phyloP scores from a whole-genome alignment of 30 jellyfish, hydroid and myxozoan species.

The Mastigias papua region DNA sequence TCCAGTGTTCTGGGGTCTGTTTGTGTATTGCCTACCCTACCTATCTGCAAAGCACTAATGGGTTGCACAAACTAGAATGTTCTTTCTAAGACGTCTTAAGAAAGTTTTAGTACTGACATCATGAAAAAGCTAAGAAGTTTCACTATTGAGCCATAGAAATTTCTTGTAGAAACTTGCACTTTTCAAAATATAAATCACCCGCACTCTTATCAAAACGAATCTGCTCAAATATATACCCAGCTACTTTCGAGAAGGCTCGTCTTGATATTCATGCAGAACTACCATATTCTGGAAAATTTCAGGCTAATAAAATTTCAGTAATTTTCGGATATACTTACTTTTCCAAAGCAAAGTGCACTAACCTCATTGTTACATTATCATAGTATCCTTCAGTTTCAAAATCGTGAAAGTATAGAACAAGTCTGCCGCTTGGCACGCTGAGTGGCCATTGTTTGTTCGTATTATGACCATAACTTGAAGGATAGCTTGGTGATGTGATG shows the following conservation, averaged over 20 bases:
- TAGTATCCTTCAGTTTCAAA: background rate
- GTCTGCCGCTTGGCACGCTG: background rate
- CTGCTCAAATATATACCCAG: background rate
- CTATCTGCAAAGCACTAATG: too few species aligned
- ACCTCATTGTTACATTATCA: background rate
- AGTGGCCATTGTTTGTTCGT: background rate
- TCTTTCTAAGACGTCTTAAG: too few species aligned
- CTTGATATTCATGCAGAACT: background rate
- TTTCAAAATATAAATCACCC: too few species aligned
- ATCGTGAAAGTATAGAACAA: background rate
- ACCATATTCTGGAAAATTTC: background rate
- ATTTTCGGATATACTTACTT: background rate
- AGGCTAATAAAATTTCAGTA: background rate
- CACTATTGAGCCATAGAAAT: too few species aligned
- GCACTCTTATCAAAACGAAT: background rate
- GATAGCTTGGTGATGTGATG: background rate
- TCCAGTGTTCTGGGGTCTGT: too few species aligned
- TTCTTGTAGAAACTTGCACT: too few species aligned
- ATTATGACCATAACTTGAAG: background rate
- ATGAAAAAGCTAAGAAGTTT: too few species aligned
- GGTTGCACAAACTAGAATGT: too few species aligned
- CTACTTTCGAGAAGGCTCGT: background rate
- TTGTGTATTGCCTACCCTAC: too few species aligned
- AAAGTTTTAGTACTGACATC: too few species aligned
- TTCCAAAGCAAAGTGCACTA: too few species aligned